These are phyloP conservation scores for Diarsia rubi DNA, from an alignment of 2,888 invertebrate genomes.

Conservation along the genomic window DNA sequence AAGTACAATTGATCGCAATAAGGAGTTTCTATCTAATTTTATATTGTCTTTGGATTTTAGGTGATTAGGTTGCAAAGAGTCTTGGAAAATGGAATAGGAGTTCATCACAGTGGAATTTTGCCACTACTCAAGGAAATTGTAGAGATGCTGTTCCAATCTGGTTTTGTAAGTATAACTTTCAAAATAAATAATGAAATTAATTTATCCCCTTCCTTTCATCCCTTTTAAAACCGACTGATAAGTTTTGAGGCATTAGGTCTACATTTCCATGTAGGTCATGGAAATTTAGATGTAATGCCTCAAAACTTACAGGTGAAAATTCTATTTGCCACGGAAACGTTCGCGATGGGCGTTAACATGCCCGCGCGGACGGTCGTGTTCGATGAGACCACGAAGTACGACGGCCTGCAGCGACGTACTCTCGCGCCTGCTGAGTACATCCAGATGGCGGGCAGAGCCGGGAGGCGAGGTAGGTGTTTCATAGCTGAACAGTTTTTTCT, in stretches of 20 bases:
- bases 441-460: slow-evolving; percentile 99
- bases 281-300: neutral
- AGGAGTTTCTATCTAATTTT: neutral
- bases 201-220: too few relatives aligned
- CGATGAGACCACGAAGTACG: slow-evolving; percentile 97
- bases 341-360: slow-evolving; percentile 99
- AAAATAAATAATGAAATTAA: too few relatives aligned
- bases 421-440: slow-evolving; percentile 98
- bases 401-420: slow-evolving; percentile 94
- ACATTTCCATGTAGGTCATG: too few relatives aligned
- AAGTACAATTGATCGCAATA: neutral
- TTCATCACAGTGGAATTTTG: slow-evolving; percentile 99
- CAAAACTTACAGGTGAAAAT: slow-evolving; percentile 91
- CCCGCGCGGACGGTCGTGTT: slow-evolving; percentile 99
- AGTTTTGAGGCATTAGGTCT: too few relatives aligned
- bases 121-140: slow-evolving; percentile 99
- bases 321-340: slow-evolving; percentile 99
- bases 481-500: neutral
- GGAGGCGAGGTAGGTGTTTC: slow-evolving; percentile 93
- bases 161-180: slow-evolving; percentile 93
- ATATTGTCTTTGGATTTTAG: slow-evolving; percentile 69
- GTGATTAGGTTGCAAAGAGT: slow-evolving; percentile 85
- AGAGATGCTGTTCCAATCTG: slow-evolving; percentile 98
- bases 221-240: neutral
- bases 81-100: slow-evolving; percentile 96